Conservation (phyloP, 2,113 vertebrate genomes). For the Toxostoma redivivum region DNA sequence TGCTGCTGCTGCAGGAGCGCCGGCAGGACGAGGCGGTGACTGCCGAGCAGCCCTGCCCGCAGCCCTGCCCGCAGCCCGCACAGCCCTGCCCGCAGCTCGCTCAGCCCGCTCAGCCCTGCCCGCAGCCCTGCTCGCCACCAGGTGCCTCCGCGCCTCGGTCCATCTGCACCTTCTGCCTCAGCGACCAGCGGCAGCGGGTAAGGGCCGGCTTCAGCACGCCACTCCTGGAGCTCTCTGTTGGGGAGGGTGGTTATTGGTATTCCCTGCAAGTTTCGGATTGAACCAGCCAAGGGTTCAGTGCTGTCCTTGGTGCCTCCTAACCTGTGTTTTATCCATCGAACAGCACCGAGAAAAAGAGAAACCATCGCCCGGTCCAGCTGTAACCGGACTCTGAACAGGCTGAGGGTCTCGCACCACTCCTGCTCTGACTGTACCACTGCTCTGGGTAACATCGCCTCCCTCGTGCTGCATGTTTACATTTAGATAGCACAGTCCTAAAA, state of each 20-base stretch:
- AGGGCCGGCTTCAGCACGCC: background rate
- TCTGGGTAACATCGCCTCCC: background rate
- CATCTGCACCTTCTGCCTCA: slow-evolving; percentile 91
- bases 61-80: slow-evolving; percentile 16
- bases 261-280: background rate
- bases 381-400: background rate
- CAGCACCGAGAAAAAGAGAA: slow-evolving; percentile 81
- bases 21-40: slow-evolving; percentile 61
- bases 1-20: slow-evolving; percentile 64
- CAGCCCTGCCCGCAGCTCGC: background rate
- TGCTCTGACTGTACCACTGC: background rate
- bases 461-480: slow-evolving; percentile 66
- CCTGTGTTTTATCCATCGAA: background rate
- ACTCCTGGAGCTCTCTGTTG: fast-evolving
- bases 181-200: slow-evolving; percentile 85
- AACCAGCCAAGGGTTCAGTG: fast-evolving
- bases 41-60: slow-evolving; percentile 64
- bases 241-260: fast-evolving
- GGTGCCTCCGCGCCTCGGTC: slow-evolving; percentile 62
- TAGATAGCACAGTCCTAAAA: background rate
- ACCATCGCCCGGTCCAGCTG: slow-evolving; percentile 50
- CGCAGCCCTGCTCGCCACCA: slow-evolving; percentile 68
- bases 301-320: background rate
- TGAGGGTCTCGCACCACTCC: background rate
- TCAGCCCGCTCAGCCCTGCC: background rate